Conservation (phyloP, 2,797 vertebrate species). For the Leptodactylus fallax region DNA sequence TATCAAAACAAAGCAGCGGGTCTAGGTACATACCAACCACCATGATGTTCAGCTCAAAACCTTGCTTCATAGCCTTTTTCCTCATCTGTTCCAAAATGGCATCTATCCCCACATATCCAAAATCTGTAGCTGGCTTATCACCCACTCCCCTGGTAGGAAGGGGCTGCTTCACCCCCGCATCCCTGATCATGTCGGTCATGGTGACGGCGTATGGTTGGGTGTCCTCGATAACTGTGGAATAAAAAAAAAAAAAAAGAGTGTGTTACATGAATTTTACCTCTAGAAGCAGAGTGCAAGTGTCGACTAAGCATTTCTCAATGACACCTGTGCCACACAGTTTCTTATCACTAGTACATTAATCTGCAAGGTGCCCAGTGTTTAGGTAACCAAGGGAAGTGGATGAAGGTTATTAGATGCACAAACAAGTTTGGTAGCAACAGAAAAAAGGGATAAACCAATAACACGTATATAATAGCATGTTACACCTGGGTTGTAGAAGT, state of each 20-base stretch:
- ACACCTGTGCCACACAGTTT: neutral
- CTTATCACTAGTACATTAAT: constrained; percentile 8
- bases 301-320: neutral
- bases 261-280: neutral
- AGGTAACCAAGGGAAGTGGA: constrained; percentile 1
- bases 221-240: constrained; percentile 71
- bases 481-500: neutral
- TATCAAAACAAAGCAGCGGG: neutral
- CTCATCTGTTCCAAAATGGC: constrained; percentile 94
- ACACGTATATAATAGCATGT: neutral
- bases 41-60: constrained; percentile 98
- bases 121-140: constrained; percentile 85
- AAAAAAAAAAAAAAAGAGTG: constrained; percentile 13
- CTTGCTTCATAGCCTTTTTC: constrained; percentile 98
- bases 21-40: constrained; percentile 88
- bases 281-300: neutral
- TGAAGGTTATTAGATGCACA: neutral
- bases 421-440: neutral
- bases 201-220: constrained; percentile 73
- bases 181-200: constrained; percentile 88
- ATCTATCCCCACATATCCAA: constrained; percentile 94
- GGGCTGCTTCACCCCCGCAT: constrained; percentile 74
- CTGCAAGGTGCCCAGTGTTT: neutral
- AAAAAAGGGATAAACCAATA: neutral
- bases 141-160: constrained; percentile 71